Evolutionary conservation across 1,140 invertebrate genomes (phyloP), one percentile per base, ranked within the genome.

Genomic region (Plodia interpunctella): DNA sequence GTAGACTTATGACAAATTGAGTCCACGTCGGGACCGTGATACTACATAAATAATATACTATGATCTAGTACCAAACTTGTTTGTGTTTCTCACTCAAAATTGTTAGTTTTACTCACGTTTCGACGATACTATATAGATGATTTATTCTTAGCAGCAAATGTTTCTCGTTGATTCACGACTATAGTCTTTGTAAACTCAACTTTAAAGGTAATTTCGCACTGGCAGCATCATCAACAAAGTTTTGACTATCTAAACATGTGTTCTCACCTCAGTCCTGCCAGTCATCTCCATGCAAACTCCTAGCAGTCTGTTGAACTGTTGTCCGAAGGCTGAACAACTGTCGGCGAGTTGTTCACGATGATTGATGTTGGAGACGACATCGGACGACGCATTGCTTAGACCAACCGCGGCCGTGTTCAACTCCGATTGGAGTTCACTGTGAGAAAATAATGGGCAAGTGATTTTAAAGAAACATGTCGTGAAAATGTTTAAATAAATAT

Each of bases 251-350:
- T 32, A 32, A 32, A 1, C 6, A 6, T 5, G 3, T 6, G 4
- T 11, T 32, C 30, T 15, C 19, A 92, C 90, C 69, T 91, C 91
- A 0, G 95, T 94, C 71, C 95, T 95, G 8, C 95, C 95, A 4
- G 94, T 94, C 92, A 97, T 95, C 80, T 97, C 95, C 91, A 97
- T 93, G 44, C 95, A 94, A 49, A 94, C 92, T 3, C 92, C 92
- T 13, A 97, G 87, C 32, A 98, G 88, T 32, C 95, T 91, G 72
- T 94, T 93, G 78, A 97, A 98, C 17, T 96, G 94, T 49, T 92
- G 91, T 1, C 95, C 94, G 82, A 97, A 98, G 49, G 94, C 91
- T 59, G 93, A 94, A 0, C 95, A 94, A 1, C 94, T 93, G 35
- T 91, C 91, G 0, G 96, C 94, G 11, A 98, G 86, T 59, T 94